phyloP scores from a whole-genome alignment of 2,113 vertebrate genomes.

The Equus quagga region DNA sequence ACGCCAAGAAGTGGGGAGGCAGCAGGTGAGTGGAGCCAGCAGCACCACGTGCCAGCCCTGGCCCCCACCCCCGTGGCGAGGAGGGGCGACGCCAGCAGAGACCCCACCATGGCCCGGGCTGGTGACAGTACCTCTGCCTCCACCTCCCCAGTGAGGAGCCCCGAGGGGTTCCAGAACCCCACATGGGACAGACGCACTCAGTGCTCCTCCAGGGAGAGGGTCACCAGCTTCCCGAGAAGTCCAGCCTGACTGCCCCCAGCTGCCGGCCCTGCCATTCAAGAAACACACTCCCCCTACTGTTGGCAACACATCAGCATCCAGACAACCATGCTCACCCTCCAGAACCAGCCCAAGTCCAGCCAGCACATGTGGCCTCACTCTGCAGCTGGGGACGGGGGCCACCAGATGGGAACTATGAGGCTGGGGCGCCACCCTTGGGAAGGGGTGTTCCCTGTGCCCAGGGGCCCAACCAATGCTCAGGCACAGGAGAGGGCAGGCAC shows the following conservation, averaged over 20 bases:
- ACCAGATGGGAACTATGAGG: neutral
- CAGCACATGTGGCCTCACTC: neutral
- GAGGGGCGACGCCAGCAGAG: neutral
- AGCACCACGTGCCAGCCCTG: neutral
- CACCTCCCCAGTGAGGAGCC: neutral
- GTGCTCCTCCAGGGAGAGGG: neutral
- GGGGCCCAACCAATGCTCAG: neutral
- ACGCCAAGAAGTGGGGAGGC: conserved; percentile 45
- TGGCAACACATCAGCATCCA: neutral
- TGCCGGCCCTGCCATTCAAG: neutral
- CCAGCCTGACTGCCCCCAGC: neutral
- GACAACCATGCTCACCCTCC: neutral
- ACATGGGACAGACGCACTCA: rapidly evolving
- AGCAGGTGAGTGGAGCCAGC: conserved; percentile 53
- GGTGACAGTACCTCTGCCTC: neutral
- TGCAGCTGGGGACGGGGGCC: neutral
- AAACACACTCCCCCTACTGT: neutral
- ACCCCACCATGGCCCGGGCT: rapidly evolving
- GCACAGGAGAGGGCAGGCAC: neutral
- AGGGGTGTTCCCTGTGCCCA: neutral
- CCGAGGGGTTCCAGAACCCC: neutral
- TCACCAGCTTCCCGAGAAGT: neutral
- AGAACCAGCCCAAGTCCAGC: neutral
- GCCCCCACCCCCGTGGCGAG: neutral
- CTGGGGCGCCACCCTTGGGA: neutral